phyloP scores from a whole-genome alignment of 1,140 invertebrate species.

The Temnothorax nylanderi region DNA sequence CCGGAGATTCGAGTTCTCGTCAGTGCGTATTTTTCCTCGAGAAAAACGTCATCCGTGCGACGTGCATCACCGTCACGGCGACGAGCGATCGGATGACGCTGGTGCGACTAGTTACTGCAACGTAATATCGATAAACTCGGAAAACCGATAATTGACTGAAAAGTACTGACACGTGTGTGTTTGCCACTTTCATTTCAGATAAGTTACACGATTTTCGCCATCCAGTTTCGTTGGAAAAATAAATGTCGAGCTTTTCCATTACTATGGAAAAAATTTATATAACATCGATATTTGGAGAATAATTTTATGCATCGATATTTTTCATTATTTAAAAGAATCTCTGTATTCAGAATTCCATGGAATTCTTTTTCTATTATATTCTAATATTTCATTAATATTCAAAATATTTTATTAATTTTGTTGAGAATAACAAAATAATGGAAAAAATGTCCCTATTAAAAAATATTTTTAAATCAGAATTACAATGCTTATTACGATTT shows the following conservation, averaged over 20 bases:
- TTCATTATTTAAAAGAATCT: neutral
- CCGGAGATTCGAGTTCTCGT: constrained; percentile 23
- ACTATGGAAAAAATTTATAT: neutral
- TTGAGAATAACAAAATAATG: neutral
- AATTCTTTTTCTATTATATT: neutral
- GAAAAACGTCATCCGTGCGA: constrained; percentile 20
- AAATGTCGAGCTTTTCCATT: neutral
- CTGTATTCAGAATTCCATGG: neutral
- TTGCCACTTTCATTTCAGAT: constrained; percentile 17
- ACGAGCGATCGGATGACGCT: constrained; percentile 18
- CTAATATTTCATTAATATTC: neutral
- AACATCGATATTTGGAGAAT: neutral
- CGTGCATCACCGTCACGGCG: neutral
- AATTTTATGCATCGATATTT: neutral
- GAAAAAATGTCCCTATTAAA: neutral
- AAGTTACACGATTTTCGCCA: constrained; percentile 31
- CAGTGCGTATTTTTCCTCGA: constrained; percentile 24
- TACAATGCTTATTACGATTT: neutral
- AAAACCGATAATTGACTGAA: constrained; percentile 57
- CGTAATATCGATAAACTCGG: constrained; percentile 25
- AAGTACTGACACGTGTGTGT: constrained; percentile 21
- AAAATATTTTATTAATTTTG: constrained; percentile 3
- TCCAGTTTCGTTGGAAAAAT: neutral
- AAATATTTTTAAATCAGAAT: neutral
- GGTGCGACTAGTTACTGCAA: constrained; percentile 41